Conservation (phyloP, 2,113 vertebrate species). For the Stigmatopora nigra region DNA sequence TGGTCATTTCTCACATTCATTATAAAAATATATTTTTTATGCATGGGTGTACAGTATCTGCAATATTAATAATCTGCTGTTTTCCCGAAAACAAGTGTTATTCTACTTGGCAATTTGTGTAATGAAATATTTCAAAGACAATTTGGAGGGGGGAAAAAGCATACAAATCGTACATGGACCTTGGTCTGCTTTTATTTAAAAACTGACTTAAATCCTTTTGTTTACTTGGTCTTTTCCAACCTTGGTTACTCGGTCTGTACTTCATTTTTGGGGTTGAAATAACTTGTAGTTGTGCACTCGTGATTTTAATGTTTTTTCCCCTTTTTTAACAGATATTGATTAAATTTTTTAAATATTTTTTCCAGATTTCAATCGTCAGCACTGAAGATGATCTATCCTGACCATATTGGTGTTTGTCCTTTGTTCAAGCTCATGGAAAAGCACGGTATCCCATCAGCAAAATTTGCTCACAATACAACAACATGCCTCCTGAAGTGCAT, state of each 20-base stretch:
- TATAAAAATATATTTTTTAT: too few relatives aligned
- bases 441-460: constrained; percentile 59
- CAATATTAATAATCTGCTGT: too few relatives aligned
- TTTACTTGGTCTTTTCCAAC: not conserved
- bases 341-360: constrained; percentile 1
- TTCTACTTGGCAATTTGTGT: too few relatives aligned
- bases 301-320: too few relatives aligned
- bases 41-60: too few relatives aligned
- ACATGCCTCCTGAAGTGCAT: constrained; percentile 78
- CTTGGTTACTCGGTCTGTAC: not conserved
- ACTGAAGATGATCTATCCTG: constrained; percentile 91
- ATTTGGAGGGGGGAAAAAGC: too few relatives aligned
- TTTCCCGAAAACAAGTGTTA: too few relatives aligned
- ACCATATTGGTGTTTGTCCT: constrained; percentile 38
- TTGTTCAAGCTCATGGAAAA: constrained; percentile 23
- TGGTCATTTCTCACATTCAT: too few relatives aligned
- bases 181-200: not conserved
- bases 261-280: too few relatives aligned
- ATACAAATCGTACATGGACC: not conserved
- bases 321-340: not conserved
- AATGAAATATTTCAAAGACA: too few relatives aligned
- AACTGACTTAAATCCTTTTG: not conserved
- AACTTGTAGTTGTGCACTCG: too few relatives aligned
- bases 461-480: constrained; percentile 55
- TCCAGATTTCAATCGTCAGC: constrained; percentile 95